phyloP scores from a whole-genome alignment of 2,797 vertebrate genomes.

The Ispidina picta region DNA sequence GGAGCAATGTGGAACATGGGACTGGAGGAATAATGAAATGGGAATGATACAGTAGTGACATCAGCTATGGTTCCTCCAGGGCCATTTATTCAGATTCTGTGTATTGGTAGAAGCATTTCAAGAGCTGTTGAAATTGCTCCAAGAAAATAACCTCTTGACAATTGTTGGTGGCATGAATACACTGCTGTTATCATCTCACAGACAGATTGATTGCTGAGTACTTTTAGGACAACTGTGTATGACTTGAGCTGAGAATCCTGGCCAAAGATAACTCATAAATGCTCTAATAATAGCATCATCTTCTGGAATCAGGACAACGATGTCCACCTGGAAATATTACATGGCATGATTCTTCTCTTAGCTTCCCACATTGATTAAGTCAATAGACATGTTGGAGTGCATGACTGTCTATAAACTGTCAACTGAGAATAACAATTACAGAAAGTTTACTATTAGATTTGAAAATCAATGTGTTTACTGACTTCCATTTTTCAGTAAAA shows the following conservation, averaged over 20 bases:
- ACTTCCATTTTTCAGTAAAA: neutral
- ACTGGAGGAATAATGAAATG: neutral
- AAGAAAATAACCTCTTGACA: neutral
- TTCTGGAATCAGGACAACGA: neutral
- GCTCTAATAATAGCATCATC: constrained; percentile 41
- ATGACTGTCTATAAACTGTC: neutral
- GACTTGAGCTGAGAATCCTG: neutral
- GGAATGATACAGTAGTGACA: neutral
- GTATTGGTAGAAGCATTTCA: neutral
- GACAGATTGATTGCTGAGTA: neutral
- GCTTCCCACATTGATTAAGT: neutral
- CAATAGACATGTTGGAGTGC: neutral
- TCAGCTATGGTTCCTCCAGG: neutral
- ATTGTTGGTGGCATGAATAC: neutral
- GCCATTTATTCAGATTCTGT: neutral
- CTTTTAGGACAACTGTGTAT: neutral
- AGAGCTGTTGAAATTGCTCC: neutral
- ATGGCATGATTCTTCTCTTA: neutral
- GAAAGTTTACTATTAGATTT: neutral
- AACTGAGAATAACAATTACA: neutral
- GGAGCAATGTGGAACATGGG: neutral
- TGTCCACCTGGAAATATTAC: constrained; percentile 36
- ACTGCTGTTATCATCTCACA: neutral
- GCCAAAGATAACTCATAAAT: neutral
- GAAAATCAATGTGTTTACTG: neutral